Percentiles rank a stretch among this genome's conserved stretches.
These are phyloP conservation scores for Drosophila ercepeae DNA, from an alignment of 1,140 invertebrate genomes.

Conservation along the genomic window DNA sequence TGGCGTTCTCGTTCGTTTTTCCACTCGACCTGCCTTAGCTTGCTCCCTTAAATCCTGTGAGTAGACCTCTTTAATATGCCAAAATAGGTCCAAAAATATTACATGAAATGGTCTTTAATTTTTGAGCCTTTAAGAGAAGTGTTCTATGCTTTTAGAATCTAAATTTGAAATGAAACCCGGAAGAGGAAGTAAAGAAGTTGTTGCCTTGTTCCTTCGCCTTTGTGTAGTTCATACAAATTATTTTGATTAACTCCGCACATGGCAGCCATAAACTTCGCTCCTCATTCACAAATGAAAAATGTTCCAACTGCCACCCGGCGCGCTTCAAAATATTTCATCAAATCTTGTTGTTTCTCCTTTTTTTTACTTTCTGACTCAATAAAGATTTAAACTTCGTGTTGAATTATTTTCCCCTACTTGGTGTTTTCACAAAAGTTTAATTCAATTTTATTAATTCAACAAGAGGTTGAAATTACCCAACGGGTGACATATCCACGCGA, in stretches of 20 bases:
- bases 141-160: too few relatives aligned
- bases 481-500: constrained; percentile 1
- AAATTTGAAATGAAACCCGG: background rate
- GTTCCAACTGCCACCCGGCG: background rate
- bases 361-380: too few relatives aligned
- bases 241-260: constrained; percentile 3
- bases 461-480: background rate
- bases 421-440: background rate
- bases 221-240: background rate
- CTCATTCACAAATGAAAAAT: background rate
- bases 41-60: background rate
- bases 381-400: too few relatives aligned
- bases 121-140: background rate
- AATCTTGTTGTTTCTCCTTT: background rate
- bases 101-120: background rate
- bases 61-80: background rate
- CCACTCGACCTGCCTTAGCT: constrained; percentile 5
- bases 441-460: background rate
- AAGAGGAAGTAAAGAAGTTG: background rate
- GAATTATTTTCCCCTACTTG: too few relatives aligned
- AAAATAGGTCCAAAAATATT: background rate
- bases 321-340: too few relatives aligned
- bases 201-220: background rate
- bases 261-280: background rate
- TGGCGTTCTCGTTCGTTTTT: constrained; percentile 11